These are phyloP conservation scores for Dromius quadrimaculatus DNA, from an alignment of 2,888 invertebrate species.

Conservation along the genomic window DNA sequence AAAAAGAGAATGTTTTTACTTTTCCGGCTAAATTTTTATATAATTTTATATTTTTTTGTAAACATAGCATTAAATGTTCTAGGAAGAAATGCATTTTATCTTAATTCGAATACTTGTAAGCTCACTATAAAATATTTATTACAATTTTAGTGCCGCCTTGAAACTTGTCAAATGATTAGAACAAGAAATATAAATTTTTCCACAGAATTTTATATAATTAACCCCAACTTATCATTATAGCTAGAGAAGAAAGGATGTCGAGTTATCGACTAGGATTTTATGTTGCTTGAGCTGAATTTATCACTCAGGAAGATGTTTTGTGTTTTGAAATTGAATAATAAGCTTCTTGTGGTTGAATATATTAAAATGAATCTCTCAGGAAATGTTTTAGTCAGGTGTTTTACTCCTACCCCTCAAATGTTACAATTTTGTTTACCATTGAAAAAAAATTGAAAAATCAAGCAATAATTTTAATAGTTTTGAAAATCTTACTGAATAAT, in stretches of 20 bases:
- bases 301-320: not conserved
- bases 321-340: not conserved
- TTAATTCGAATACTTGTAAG: not conserved
- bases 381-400: no score
- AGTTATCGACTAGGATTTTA: not conserved
- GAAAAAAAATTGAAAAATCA: no score
- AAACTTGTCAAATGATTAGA: not conserved
- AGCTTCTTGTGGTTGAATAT: not conserved
- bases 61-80: constrained; percentile 12
- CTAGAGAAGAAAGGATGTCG: not conserved
- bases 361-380: no score
- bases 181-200: constrained; percentile 4
- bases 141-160: not conserved
- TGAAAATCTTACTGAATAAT: no score
- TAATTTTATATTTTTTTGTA: no score
- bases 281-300: not conserved
- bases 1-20: no score
- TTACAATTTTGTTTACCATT: no score
- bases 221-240: not conserved
- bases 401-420: no score
- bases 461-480: no score
- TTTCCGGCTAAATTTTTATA: no score
- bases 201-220: constrained; percentile 10
- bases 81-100: not conserved
- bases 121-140: constrained; percentile 29